Evolutionary conservation across 1,140 invertebrate genomes (phyloP).

Genomic region (Phenacoccus solenopsis): DNA sequence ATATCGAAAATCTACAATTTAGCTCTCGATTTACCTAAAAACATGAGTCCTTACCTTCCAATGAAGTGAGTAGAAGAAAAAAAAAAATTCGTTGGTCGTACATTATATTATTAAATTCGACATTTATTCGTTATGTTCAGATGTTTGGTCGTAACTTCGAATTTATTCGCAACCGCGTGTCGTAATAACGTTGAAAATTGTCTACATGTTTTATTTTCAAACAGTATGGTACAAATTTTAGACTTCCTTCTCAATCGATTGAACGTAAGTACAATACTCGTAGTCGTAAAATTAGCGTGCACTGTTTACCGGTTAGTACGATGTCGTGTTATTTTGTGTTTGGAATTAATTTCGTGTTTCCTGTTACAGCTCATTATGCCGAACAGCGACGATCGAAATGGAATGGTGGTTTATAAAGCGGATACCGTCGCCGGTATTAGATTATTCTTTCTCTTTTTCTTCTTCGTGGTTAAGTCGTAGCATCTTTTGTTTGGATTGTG

Average conservation of each 20-base stretch:
- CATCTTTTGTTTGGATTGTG: no score
- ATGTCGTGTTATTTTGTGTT: not conserved
- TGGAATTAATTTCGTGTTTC: not conserved
- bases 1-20: conserved; percentile 37
- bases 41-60: conserved; percentile 36
- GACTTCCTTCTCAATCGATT: conserved; percentile 54
- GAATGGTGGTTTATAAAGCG: conserved; percentile 8
- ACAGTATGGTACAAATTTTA: conserved; percentile 49
- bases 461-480: no score
- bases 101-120: not conserved
- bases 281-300: not conserved
- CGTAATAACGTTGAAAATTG: conserved; percentile 43
- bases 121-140: conserved; percentile 35
- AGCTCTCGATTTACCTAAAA: conserved; percentile 34
- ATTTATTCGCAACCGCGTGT: conserved; percentile 44
- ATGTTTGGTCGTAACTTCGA: conserved; percentile 45
- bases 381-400: conserved; percentile 4
- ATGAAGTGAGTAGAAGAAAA: conserved; percentile 43
- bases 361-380: not conserved
- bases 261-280: conserved; percentile 23
- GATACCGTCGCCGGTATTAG: not conserved
- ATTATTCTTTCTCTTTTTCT: no score
- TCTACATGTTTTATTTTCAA: conserved; percentile 52
- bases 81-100: no score
- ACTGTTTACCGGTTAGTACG: not conserved